Evolutionary conservation across 2,888 invertebrate species (phyloP).

Genomic region (Leucophenga montana): DNA sequence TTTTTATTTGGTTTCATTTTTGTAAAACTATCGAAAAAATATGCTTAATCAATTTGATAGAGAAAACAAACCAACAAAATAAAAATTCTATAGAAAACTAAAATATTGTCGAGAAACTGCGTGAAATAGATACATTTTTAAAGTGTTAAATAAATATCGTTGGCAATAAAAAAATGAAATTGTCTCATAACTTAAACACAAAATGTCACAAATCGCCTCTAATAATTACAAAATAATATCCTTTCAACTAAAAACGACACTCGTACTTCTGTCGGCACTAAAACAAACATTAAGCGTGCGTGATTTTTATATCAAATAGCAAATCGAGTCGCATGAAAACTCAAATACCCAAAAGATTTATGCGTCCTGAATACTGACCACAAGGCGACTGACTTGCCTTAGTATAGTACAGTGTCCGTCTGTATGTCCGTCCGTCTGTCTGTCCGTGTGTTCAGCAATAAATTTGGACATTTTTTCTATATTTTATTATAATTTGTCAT

Average conservation of each 20-base stretch:
- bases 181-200: too few species aligned
- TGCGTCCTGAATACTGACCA: slow-evolving; percentile 3
- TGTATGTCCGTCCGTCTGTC: slow-evolving; percentile 13
- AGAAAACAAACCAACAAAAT: background rate
- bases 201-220: too few species aligned
- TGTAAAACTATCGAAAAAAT: too few species aligned
- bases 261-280: background rate
- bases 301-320: slow-evolving; percentile 48
- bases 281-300: slow-evolving; percentile 51
- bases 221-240: too few species aligned
- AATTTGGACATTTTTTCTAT: slow-evolving; percentile 40
- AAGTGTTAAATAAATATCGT: background rate
- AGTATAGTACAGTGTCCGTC: background rate
- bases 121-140: background rate
- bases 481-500: slow-evolving; percentile 58
- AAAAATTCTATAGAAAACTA: background rate
- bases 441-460: slow-evolving; percentile 36
- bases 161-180: too few species aligned
- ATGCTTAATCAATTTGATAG: too few species aligned
- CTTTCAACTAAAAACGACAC: too few species aligned
- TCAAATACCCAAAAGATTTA: slow-evolving; percentile 17
- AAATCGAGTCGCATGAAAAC: background rate
- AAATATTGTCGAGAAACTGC: background rate
- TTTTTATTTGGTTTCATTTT: too few species aligned
- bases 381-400: slow-evolving; percentile 2